Evolutionary conservation across 2,888 invertebrate genomes (phyloP).

Genomic region (Galeopsomyia nigrocyanea): DNA sequence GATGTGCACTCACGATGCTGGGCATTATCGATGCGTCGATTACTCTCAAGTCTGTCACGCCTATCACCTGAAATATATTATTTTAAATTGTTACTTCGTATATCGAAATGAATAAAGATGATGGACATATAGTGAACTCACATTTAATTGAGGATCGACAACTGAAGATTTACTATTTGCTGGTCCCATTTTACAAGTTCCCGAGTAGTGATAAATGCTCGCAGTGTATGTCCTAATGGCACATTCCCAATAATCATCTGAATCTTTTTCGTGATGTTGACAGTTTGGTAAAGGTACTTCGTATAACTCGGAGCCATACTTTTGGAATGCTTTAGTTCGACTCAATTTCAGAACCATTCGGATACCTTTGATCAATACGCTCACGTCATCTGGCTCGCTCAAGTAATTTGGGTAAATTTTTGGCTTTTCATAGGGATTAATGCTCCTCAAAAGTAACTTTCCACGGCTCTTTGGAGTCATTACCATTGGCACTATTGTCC

Average conservation of each 20-base stretch:
- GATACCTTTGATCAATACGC: conserved; percentile 67
- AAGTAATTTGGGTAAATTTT: conserved; percentile 79
- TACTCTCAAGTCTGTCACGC: conserved; percentile 71
- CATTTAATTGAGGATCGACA: conserved; percentile 73
- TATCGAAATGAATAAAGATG: background rate
- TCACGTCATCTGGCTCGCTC: conserved; percentile 74
- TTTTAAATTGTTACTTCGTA: background rate
- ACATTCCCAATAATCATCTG: conserved; percentile 79
- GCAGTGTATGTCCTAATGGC: conserved; percentile 77
- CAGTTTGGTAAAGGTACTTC: conserved; percentile 73
- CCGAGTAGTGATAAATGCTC: conserved; percentile 78
- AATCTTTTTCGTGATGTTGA: conserved; percentile 72
- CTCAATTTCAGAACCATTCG: conserved; percentile 72
- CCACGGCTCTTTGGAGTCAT: conserved; percentile 80
- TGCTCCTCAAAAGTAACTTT: conserved; percentile 74
- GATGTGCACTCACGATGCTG: conserved; percentile 3
- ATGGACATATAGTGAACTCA: conserved; percentile 53
- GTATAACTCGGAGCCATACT: conserved; percentile 72
- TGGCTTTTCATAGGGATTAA: conserved; percentile 77
- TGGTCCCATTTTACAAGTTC: conserved; percentile 78
- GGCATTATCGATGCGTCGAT: conserved; percentile 75
- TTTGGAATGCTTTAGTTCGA: conserved; percentile 74
- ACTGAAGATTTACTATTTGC: conserved; percentile 73
- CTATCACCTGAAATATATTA: conserved; percentile 51
- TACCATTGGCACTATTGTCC: conserved; percentile 75